These are phyloP conservation scores for Garra rufa DNA, from an alignment of 2,113 vertebrate species.

Conservation along the genomic window DNA sequence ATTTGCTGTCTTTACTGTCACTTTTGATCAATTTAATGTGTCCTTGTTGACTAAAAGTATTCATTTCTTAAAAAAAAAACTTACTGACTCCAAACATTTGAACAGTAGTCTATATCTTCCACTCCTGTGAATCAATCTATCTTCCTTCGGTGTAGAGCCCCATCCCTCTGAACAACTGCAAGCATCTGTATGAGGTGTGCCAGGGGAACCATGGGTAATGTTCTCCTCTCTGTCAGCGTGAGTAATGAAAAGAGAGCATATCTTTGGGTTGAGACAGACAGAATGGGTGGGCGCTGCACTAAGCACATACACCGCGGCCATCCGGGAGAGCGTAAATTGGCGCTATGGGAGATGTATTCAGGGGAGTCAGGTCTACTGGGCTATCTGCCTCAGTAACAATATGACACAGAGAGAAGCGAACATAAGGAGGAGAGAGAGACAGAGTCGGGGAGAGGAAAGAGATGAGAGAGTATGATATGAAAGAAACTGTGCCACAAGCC, in stretches of 20 bases:
- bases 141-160: not conserved
- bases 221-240: constrained; percentile 2
- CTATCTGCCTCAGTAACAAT: constrained; percentile 49
- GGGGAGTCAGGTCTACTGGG: constrained; percentile 38
- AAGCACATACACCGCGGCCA: constrained; percentile 26
- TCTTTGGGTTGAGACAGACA: constrained; percentile 23
- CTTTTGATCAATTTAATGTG: no score
- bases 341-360: constrained; percentile 49
- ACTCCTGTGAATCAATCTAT: not conserved
- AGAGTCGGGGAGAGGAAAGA: not conserved
- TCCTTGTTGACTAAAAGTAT: no score
- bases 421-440: not conserved
- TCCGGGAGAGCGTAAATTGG: constrained; percentile 54
- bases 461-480: constrained; percentile 4
- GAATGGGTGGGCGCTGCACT: constrained; percentile 33
- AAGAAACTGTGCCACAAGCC: constrained; percentile 14
- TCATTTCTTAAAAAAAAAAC: no score
- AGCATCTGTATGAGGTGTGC: constrained; percentile 24
- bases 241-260: constrained; percentile 29
- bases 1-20: no score
- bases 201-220: constrained; percentile 37
- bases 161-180: constrained; percentile 24
- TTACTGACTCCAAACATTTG: not conserved
- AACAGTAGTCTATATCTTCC: not conserved
- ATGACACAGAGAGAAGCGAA: constrained; percentile 37